Evolutionary conservation across 2,888 invertebrate species (phyloP), one percentile per base, ranked within the genome.

Genomic region (Lasioglossum lativentre): DNA sequence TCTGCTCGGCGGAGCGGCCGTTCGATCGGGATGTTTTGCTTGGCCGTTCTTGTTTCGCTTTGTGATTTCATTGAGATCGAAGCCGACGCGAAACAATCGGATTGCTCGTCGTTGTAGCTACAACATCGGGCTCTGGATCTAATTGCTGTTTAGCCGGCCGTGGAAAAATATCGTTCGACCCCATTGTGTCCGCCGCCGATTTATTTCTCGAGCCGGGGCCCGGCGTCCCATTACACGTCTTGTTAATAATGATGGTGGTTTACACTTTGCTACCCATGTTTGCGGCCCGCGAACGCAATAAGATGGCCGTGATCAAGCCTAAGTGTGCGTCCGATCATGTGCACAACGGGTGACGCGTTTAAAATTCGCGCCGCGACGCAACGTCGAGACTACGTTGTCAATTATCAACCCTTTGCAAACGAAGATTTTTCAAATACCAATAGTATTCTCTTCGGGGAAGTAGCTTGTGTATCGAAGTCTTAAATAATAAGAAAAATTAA

Each of bases 161-260:
- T 30, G 72, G 34, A 87, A 89, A 91, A 92, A 88, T 90, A 90
- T 91, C 86, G 86, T 87, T 78, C 86, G 63, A 84, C 77, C 70
- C 86, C 81, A 90, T 92, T 90, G 89, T 91, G 80, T 84, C 78
- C 30, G 63, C 30, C 56, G 56, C 82, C 84, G n/a, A 56, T 45
- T 80, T 82, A 85, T 86, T 88, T 81, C 77, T 78, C 52, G 38
- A 86, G 84, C 71, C 78, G 38, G 38, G 78, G 78, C 72, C 63
- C 63, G 81, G 71, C 78, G 80, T 92, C 89, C 88, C 89, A 86
- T 93, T 93, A 91, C 90, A 90, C 86, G 89, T 90, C 89, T 84
- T 87, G 88, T 88, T 93, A 93, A 93, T 92, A 94, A 94, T 92
- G 92, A 93, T 90, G 90, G 88, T 90, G 90, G 90, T 92, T 94